Percentiles rank a stretch among this genome's conserved stretches.
phyloP scores from a whole-genome alignment of 2,888 invertebrate species.

The Leucoptera coffeella region DNA sequence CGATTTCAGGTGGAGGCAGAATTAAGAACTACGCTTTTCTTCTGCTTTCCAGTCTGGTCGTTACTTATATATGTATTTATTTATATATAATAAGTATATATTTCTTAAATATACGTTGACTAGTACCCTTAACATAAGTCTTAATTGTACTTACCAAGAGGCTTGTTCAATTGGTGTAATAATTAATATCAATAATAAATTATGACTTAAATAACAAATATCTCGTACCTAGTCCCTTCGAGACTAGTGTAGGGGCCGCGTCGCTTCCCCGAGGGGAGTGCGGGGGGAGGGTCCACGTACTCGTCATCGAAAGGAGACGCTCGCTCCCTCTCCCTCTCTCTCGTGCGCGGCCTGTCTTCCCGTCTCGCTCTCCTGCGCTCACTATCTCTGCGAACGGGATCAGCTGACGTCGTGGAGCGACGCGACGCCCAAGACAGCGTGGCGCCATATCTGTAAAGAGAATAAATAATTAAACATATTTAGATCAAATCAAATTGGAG shows the following conservation, averaged over 20 bases:
- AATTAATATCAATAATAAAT: too few species aligned
- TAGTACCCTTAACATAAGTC: too few species aligned
- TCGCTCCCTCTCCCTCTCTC: conserved; percentile 26
- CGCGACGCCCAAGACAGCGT: conserved; percentile 29
- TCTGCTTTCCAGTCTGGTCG: too few species aligned
- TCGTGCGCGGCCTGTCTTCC: conserved; percentile 10
- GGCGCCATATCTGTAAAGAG: conserved; percentile 23
- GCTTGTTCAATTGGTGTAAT: too few species aligned
- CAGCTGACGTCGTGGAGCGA: conserved; percentile 12
- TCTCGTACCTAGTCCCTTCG: conserved; percentile 29
- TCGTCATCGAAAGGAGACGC: conserved; percentile 58
- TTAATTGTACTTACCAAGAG: too few species aligned
- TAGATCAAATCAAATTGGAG: too few species aligned
- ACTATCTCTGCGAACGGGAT: conserved; percentile 12
- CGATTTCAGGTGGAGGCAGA: too few species aligned
- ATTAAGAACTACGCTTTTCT: too few species aligned
- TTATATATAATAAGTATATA: too few species aligned
- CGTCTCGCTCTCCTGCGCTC: conserved; percentile 13
- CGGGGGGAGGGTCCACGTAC: conserved; percentile 41
- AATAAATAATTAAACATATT: too few species aligned
- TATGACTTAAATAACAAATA: not conserved
- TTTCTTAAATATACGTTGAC: too few species aligned
- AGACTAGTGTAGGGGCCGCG: conserved; percentile 27
- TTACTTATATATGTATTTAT: too few species aligned
- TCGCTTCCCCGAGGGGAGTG: conserved; percentile 20